A percentile compares a stretch with the other conserved stretches of the same genome.
phyloP scores from a whole-genome alignment of 1,140 invertebrate species.

The Phymastichus coffea region DNA sequence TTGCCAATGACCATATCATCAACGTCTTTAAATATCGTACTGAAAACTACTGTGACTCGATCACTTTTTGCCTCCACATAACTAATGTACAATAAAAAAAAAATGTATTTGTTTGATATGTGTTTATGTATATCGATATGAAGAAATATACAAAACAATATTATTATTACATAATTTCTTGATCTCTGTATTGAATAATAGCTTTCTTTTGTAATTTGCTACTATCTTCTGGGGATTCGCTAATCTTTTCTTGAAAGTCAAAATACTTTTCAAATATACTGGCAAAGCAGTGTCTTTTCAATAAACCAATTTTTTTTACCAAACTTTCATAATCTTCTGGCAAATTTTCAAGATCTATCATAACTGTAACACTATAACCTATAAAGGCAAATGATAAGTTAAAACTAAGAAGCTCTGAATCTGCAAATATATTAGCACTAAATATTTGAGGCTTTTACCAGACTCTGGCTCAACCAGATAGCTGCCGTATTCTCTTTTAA shows the following conservation, averaged over 20 bases:
- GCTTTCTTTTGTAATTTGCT: slow-evolving; percentile 89
- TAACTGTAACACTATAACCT: slow-evolving; percentile 93
- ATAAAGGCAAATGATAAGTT: slow-evolving; percentile 14
- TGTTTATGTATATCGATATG: not conserved
- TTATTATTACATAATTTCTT: slow-evolving; percentile 97
- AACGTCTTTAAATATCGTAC: slow-evolving; percentile 97
- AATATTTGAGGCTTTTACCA: slow-evolving; percentile 60
- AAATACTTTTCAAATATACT: slow-evolving; percentile 99
- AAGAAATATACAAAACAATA: slow-evolving; percentile 29
- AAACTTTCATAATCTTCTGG: slow-evolving; percentile 85
- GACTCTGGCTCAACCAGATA: slow-evolving; percentile 81
- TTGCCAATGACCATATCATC: slow-evolving; percentile 98
- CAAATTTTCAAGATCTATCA: slow-evolving; percentile 92
- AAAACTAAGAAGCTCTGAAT: not conserved
- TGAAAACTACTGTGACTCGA: slow-evolving; percentile 98
- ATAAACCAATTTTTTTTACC: slow-evolving; percentile 88
- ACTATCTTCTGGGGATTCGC: slow-evolving; percentile 91
- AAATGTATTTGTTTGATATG: not conserved
- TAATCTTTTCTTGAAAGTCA: slow-evolving; percentile 96
- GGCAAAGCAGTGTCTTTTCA: slow-evolving; percentile 99
- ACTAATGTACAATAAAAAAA: slow-evolving; percentile 56
- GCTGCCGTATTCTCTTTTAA: slow-evolving; percentile 88
- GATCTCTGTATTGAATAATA: slow-evolving; percentile 97
- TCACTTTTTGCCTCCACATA: slow-evolving; percentile 98
- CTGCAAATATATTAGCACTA: no score